These are phyloP conservation scores for Chloroclysta siterata DNA, from an alignment of 2,888 invertebrate species.

Conservation along the genomic window DNA sequence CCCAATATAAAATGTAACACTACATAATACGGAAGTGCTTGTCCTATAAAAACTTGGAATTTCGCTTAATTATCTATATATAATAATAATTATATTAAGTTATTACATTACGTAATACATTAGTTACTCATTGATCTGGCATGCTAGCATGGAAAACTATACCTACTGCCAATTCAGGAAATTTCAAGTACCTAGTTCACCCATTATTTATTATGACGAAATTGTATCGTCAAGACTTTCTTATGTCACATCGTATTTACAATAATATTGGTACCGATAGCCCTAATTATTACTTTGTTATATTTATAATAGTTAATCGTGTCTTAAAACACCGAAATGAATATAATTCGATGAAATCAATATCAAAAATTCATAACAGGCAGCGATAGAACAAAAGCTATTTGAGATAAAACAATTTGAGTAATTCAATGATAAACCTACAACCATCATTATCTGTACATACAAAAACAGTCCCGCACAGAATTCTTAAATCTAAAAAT, in stretches of 20 bases:
- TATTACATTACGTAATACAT: constrained; percentile 46
- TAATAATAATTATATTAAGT: constrained; percentile 42
- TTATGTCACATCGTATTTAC: constrained; percentile 66
- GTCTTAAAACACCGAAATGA: constrained; percentile 5
- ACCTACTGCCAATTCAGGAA: constrained; percentile 43
- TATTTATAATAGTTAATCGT: neutral
- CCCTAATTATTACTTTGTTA: neutral
- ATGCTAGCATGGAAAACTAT: constrained; percentile 33
- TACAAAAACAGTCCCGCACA: constrained; percentile 66
- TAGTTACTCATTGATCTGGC: constrained; percentile 34
- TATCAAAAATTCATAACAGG: constrained; percentile 17
- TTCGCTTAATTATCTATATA: constrained; percentile 53
- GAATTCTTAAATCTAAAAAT: constrained; percentile 63
- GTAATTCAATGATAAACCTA: constrained; percentile 44
- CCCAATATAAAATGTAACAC: constrained; percentile 64
- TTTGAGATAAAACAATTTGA: constrained; percentile 37
- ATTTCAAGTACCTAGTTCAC: neutral
- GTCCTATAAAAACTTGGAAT: constrained; percentile 69
- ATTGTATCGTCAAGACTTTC: constrained; percentile 42
- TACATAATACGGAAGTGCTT: constrained; percentile 67
- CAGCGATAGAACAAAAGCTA: constrained; percentile 34
- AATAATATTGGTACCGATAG: constrained; percentile 28
- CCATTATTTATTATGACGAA: constrained; percentile 5
- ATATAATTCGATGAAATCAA: constrained; percentile 15
- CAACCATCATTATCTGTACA: constrained; percentile 59